Evolutionary conservation across 2,797 vertebrate genomes (phyloP).

Genomic region (Luscinia luscinia): DNA sequence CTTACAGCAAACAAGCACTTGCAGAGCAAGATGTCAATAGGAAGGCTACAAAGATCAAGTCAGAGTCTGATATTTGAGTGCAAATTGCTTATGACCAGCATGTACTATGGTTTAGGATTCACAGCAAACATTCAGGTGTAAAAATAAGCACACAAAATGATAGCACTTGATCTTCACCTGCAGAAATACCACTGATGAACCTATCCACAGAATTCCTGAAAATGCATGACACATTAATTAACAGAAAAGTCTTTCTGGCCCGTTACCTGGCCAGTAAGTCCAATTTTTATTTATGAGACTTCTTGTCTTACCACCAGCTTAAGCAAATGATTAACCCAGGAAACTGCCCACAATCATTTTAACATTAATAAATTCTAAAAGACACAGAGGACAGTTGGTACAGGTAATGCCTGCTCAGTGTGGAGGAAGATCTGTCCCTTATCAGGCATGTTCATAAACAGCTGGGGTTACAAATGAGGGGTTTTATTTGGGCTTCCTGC

Average conservation of each 20-base stretch:
- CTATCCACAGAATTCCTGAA: neutral
- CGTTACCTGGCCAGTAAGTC: neutral
- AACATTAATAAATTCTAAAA: neutral
- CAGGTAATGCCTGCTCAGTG: neutral
- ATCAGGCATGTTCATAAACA: neutral
- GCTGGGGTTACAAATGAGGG: neutral
- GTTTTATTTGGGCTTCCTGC: neutral
- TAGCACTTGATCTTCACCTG: neutral
- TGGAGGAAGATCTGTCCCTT: neutral
- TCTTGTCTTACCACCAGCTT: neutral
- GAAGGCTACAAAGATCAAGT: neutral
- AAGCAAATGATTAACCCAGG: neutral
- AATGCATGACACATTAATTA: neutral
- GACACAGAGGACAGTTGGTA: neutral
- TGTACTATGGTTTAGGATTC: neutral
- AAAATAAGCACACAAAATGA: neutral
- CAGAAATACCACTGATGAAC: neutral
- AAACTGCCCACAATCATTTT: neutral
- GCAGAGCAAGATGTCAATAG: neutral
- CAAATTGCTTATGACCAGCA: neutral
- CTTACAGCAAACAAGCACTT: neutral
- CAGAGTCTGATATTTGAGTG: neutral
- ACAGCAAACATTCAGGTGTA: neutral
- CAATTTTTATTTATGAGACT: neutral
- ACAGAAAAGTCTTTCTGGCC: neutral